phyloP scores from a whole-genome alignment of 1,140 invertebrate species.

The Cephus cinctus region DNA sequence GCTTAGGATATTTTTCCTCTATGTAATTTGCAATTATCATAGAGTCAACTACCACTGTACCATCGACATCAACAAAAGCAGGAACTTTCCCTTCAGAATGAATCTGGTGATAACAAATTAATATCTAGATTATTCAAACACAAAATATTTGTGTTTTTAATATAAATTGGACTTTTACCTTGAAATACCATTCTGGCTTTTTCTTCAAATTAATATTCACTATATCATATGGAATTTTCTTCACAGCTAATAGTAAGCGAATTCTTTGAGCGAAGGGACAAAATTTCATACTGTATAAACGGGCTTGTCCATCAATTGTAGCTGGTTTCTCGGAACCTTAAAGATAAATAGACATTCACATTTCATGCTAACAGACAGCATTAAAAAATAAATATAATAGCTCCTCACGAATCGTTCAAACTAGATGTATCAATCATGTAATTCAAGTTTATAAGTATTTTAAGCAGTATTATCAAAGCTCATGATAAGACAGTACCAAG shows the following conservation, averaged over 20 bases:
- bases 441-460: too few species aligned
- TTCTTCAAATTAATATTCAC: conserved; percentile 61
- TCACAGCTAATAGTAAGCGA: conserved; percentile 57
- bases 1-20: conserved; percentile 57
- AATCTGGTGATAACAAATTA: conserved; percentile 33
- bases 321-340: conserved; percentile 53
- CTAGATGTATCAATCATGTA: too few species aligned
- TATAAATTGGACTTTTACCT: conserved; percentile 28
- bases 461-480: too few species aligned
- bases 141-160: conserved; percentile 1
- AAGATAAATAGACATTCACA: conserved; percentile 18
- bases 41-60: conserved; percentile 55
- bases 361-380: too few species aligned
- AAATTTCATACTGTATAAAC: conserved; percentile 64
- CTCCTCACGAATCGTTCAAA: too few species aligned
- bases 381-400: too few species aligned
- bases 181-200: conserved; percentile 64
- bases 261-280: conserved; percentile 63
- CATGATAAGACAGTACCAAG: too few species aligned
- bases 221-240: conserved; percentile 56
- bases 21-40: conserved; percentile 58
- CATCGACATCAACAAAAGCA: conserved; percentile 53
- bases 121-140: background rate
- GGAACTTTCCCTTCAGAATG: conserved; percentile 64
- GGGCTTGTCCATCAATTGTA: conserved; percentile 45